These are phyloP conservation scores for Oikopleura vanhoeffeni DNA, from an alignment of 23 tunicate genomes.

Conservation along the genomic window DNA sequence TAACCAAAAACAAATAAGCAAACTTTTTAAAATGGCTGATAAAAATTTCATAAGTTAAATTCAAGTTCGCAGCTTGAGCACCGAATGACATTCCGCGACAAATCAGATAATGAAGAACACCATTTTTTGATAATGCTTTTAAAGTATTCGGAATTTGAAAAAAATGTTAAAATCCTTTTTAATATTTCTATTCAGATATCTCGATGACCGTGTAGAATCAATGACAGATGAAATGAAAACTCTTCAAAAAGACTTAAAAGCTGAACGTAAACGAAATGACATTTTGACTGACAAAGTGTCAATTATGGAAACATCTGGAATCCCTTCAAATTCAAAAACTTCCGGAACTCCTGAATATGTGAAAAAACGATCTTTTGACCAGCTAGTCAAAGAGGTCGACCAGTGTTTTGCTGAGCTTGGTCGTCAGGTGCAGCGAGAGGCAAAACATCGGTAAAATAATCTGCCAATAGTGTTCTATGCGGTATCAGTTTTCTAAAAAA, in stretches of 20 bases:
- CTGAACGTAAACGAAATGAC: constrained; percentile 6
- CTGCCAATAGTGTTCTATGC: too few species aligned
- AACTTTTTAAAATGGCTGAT: too few species aligned
- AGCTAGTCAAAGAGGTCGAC: constrained; percentile 7
- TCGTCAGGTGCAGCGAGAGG: background rate
- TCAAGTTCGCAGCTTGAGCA: too few species aligned
- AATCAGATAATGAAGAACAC: too few species aligned
- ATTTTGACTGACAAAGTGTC: background rate
- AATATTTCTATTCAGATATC: background rate
- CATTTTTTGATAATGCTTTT: too few species aligned
- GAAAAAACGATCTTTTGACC: constrained; percentile 8
- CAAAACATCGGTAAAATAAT: background rate
- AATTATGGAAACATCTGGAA: background rate
- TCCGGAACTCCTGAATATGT: background rate
- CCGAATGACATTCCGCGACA: too few species aligned
- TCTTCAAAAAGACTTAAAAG: background rate
- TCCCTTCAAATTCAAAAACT: background rate
- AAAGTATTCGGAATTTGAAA: too few species aligned
- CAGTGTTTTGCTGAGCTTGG: constrained; percentile 10
- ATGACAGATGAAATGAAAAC: background rate
- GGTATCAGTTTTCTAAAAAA: too few species aligned
- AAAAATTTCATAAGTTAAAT: too few species aligned
- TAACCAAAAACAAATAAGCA: too few species aligned
- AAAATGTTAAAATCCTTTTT: too few species aligned
- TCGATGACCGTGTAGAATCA: background rate